phyloP scores from a whole-genome alignment of 2,113 vertebrate genomes.

The Cathartes aura region DNA sequence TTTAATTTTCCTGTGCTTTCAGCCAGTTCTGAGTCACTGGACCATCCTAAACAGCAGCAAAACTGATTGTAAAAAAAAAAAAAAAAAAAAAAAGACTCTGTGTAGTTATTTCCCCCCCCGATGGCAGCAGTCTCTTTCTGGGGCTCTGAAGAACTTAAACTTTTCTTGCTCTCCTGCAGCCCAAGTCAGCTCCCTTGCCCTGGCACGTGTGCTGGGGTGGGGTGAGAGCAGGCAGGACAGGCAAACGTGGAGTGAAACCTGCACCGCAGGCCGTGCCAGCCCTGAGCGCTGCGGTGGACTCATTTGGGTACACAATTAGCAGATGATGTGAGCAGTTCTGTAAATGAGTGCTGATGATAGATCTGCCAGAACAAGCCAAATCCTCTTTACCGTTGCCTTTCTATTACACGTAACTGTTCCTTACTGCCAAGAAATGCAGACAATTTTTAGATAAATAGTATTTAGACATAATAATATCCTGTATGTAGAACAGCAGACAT shows the following conservation, averaged over 20 bases:
- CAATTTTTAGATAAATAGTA: neutral
- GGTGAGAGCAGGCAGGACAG: neutral
- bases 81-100: too few relatives aligned
- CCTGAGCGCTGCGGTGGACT: fast-evolving
- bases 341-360: neutral
- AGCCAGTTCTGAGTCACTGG: neutral
- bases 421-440: neutral
- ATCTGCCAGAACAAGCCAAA: neutral
- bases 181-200: neutral
- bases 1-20: neutral
- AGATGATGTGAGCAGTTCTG: neutral
- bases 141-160: neutral
- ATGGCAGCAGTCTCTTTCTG: neutral
- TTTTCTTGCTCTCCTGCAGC: neutral
- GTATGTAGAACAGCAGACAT: neutral
- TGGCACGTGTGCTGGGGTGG: neutral
- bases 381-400: neutral
- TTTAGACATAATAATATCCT: neutral
- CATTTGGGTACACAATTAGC: neutral
- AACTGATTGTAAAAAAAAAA: neutral
- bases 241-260: fast-evolving
- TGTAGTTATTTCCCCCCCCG: neutral
- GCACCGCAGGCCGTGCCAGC: fast-evolving
- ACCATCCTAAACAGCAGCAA: neutral
- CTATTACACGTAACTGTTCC: neutral